phyloP scores from a whole-genome alignment of 2,113 vertebrate genomes.

The Caranx ignobilis region DNA sequence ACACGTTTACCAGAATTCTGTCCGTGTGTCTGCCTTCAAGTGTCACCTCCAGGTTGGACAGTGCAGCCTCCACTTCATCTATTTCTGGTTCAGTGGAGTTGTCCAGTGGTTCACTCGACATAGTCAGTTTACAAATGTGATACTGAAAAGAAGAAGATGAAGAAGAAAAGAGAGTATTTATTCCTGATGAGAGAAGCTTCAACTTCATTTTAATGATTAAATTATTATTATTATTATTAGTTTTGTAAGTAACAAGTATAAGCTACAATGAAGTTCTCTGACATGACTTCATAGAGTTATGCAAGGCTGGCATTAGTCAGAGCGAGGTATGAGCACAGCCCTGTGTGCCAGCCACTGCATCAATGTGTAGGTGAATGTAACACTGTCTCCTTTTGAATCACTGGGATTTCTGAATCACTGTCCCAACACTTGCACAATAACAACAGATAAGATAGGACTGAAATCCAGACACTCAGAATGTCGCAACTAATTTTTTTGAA shows the following conservation, averaged over 20 bases:
- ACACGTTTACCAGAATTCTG: constrained; percentile 88
- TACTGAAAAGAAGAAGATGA: constrained; percentile 82
- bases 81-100: constrained; percentile 87
- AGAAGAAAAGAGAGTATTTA: neutral
- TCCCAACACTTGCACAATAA: constrained; percentile 42
- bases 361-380: constrained; percentile 56
- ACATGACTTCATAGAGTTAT: constrained; percentile 40
- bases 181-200: neutral
- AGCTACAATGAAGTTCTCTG: constrained; percentile 10
- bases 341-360: constrained; percentile 33
- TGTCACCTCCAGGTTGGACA: constrained; percentile 94
- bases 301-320: constrained; percentile 60
- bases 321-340: constrained; percentile 32
- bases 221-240: neutral
- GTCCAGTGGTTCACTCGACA: constrained; percentile 86
- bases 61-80: constrained; percentile 95
- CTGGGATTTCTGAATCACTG: constrained; percentile 60
- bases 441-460: constrained; percentile 15
- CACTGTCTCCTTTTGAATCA: constrained; percentile 50
- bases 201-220: neutral
- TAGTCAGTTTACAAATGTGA: constrained; percentile 92
- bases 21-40: constrained; percentile 90
- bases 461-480: constrained; percentile 11
- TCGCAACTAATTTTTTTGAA: neutral
- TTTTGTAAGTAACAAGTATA: neutral